phyloP scores from a whole-genome alignment of 2,797 vertebrate species.

The Thamnophis elegans region DNA sequence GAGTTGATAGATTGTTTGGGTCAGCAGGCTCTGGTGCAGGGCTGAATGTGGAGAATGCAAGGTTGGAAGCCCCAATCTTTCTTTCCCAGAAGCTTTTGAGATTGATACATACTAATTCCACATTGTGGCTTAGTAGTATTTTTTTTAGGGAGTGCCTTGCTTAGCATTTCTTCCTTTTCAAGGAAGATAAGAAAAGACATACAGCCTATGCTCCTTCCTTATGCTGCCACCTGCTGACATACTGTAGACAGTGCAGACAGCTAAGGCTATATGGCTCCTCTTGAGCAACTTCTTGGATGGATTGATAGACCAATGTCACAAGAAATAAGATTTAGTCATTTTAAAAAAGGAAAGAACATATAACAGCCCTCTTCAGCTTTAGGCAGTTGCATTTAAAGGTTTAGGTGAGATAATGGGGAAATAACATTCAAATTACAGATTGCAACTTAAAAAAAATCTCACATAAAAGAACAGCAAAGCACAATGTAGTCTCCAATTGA shows the following conservation, averaged over 20 bases:
- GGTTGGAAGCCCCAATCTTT: not conserved
- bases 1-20: not conserved
- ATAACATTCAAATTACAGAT: not conserved
- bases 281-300: not conserved
- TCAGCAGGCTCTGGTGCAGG: not conserved
- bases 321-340: not conserved
- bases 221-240: not conserved
- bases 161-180: not conserved
- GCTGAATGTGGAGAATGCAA: not conserved
- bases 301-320: not conserved
- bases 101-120: not conserved
- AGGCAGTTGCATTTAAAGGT: not conserved
- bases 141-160: not conserved
- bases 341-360: not conserved
- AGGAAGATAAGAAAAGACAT: not conserved
- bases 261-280: not conserved
- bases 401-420: not conserved
- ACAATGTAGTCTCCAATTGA: not conserved
- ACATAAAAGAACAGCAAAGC: not conserved
- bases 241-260: not conserved
- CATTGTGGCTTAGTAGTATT: not conserved
- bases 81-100: not conserved
- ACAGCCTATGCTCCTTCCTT: not conserved
- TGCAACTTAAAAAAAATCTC: not conserved
- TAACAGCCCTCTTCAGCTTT: not conserved